Evolutionary conservation across 2,888 invertebrate species (phyloP).

Genomic region (Geotrupes spiniger): DNA sequence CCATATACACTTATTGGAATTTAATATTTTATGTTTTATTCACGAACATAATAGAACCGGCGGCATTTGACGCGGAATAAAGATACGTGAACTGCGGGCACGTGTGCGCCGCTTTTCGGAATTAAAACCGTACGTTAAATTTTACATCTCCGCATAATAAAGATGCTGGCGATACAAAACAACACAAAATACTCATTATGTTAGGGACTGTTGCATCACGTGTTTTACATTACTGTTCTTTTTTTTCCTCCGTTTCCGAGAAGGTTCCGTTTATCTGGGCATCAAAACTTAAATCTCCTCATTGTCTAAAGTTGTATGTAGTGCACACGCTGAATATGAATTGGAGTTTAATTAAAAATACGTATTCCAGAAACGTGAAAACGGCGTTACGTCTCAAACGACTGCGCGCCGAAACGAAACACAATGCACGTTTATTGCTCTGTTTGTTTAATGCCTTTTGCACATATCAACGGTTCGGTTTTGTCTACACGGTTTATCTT

Average conservation of each 20-base stretch:
- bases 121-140: not conserved
- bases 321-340: slow-evolving; percentile 30
- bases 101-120: not conserved
- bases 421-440: not conserved
- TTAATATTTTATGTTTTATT: no score
- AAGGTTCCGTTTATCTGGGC: slow-evolving; percentile 30
- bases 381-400: not conserved
- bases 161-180: slow-evolving; percentile 18
- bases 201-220: slow-evolving; percentile 19
- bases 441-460: no score
- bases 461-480: no score
- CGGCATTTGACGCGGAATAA: no score
- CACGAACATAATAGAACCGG: no score
- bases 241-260: slow-evolving; percentile 22
- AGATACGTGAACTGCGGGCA: no score
- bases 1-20: no score
- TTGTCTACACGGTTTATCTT: no score
- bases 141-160: slow-evolving; percentile 7
- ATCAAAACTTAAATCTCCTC: slow-evolving; percentile 29
- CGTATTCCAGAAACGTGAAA: slow-evolving; percentile 24
- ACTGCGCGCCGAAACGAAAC: not conserved
- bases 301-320: slow-evolving; percentile 29
- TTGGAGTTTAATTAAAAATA: slow-evolving; percentile 32
- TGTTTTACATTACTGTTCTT: slow-evolving; percentile 21
- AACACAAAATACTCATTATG: slow-evolving; percentile 17